These are phyloP conservation scores for Perodicticus potto DNA, from an alignment of 2,797 vertebrate genomes.

Conservation along the genomic window DNA sequence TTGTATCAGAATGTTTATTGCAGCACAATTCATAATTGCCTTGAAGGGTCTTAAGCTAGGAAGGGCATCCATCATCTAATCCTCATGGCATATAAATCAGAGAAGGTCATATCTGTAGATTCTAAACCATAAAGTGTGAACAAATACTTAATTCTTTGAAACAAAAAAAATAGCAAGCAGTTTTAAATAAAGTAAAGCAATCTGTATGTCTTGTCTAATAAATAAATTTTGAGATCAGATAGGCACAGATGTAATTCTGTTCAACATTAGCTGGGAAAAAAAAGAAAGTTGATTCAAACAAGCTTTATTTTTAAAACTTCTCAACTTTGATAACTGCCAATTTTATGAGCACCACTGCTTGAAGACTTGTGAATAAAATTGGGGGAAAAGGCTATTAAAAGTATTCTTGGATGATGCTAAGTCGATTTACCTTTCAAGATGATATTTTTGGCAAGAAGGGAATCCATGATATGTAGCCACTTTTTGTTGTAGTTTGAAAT, in stretches of 20 bases:
- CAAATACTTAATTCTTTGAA: slow-evolving; percentile 5
- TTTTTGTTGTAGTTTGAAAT: slow-evolving; percentile 83
- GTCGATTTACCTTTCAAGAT: slow-evolving; percentile 50
- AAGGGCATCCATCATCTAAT: slow-evolving; percentile 47
- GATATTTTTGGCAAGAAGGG: slow-evolving; percentile 73
- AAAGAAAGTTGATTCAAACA: slow-evolving; percentile 51
- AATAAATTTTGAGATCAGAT: slow-evolving; percentile 49
- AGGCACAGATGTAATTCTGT: slow-evolving; percentile 37
- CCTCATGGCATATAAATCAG: neutral
- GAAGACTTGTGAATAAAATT: slow-evolving; percentile 52
- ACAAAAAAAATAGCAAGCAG: neutral
- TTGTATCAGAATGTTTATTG: no score
- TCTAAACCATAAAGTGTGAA: neutral
- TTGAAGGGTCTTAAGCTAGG: slow-evolving; percentile 16
- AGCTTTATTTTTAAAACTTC: slow-evolving; percentile 44
- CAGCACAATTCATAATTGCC: neutral
- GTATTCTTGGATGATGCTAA: slow-evolving; percentile 11
- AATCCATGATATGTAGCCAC: slow-evolving; percentile 63
- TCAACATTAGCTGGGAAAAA: neutral
- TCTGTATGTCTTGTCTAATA: slow-evolving; percentile 40
- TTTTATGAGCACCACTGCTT: slow-evolving; percentile 17
- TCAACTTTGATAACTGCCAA: slow-evolving; percentile 41
- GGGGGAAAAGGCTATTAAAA: slow-evolving; percentile 17
- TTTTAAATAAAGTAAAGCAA: slow-evolving; percentile 36
- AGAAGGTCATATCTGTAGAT: neutral